Evolutionary conservation across 2,113 vertebrate species (phyloP), one percentile per base, ranked within the genome.

Genomic region (Zapus hudsonius): DNA sequence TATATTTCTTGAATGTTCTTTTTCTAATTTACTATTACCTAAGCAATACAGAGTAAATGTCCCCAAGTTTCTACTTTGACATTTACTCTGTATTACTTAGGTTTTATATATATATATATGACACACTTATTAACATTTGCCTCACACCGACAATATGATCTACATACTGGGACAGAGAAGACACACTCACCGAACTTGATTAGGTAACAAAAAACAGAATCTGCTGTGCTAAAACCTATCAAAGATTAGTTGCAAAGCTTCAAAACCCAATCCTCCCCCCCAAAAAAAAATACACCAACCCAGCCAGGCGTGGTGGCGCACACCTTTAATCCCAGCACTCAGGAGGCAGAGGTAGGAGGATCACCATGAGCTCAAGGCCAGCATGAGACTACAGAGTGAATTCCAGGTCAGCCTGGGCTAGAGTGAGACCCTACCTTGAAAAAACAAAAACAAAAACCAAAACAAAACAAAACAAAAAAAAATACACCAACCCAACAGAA

Each of bases 241-340:
- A 64, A 31, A 27, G 25, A 55, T 66, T 84, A 29, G 20, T 61
- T 64, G 47, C 69, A 85, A 87, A 90, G 40, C 89, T 73, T 89
- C 64, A 85, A 81, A 92, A 92, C 19, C 83, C 64, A 89, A 90
- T 42, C 33, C n/a, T n/a, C n/a, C n/a, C n/a, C n/a, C n/a, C n/a
- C n/a, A n/a, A n/a, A n/a, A n/a, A n/a, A n/a, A n/a, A n/a, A n/a
- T n/a, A n/a, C n/a, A n/a, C n/a, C n/a, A n/a, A n/a, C n/a, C n/a
- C n/a, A n/a, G n/a, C n/a, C n/a, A n/a, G n/a, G n/a, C n/a, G n/a
- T n/a, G n/a, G n/a, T n/a, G n/a, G n/a, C n/a, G n/a, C n/a, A n/a
- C n/a, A n/a, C n/a, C n/a, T n/a, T n/a, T n/a, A n/a, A n/a, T n/a
- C n/a, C n/a, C n/a, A n/a, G n/a, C n/a, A n/a, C n/a, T n/a, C n/a